phyloP scores from a whole-genome alignment of 2,797 vertebrate genomes.

The Phoeniculus purpureus region DNA sequence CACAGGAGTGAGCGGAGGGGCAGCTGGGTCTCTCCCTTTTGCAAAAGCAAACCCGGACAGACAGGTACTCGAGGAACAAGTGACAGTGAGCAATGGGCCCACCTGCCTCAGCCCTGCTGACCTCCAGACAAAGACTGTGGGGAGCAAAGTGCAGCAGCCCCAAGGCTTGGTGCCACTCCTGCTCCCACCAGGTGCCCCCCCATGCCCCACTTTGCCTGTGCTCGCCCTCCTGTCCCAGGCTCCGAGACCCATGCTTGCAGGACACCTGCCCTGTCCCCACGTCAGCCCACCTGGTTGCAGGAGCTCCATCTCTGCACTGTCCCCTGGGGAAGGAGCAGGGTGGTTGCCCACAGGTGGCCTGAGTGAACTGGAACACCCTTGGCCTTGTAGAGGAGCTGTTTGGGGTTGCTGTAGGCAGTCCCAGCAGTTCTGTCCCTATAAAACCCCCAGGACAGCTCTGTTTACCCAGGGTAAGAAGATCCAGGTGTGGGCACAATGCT shows the following conservation, averaged over 20 bases:
- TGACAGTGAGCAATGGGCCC: accelerated
- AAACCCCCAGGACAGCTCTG: background rate
- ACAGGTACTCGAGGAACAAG: accelerated
- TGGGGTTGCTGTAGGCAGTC: background rate
- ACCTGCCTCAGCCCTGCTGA: background rate
- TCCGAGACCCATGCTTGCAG: background rate
- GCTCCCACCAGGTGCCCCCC: accelerated
- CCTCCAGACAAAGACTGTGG: background rate
- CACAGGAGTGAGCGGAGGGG: background rate
- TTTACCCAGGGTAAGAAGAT: background rate
- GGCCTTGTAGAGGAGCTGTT: background rate
- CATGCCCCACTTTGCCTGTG: accelerated
- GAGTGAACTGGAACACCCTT: accelerated
- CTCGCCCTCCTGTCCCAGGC: background rate
- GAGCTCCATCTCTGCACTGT: no score
- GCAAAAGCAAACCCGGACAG: background rate
- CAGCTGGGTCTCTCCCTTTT: background rate
- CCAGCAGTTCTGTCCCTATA: background rate
- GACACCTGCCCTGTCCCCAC: background rate
- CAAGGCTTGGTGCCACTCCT: background rate
- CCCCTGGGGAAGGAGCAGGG: background rate
- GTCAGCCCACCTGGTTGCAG: background rate
- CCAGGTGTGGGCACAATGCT: background rate
- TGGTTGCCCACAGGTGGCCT: background rate
- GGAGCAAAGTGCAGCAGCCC: background rate